A percentile compares a stretch with the other conserved stretches of the same genome.
Evolutionary conservation across 1,140 invertebrate genomes (phyloP).

Genomic region (Heliconius melpomene): DNA sequence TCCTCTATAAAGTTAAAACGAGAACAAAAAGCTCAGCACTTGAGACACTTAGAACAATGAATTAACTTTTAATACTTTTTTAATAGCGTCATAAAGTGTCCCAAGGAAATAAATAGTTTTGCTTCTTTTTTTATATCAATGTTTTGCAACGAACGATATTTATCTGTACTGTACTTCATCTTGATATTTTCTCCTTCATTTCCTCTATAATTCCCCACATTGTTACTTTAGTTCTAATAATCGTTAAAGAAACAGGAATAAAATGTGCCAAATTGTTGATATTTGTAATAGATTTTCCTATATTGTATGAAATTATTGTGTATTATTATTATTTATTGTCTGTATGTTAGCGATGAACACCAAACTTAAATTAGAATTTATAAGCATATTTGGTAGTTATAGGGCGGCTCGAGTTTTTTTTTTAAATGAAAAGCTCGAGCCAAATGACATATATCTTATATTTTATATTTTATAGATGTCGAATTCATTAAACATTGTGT

Average conservation of each 20-base stretch:
- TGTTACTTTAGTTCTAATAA: conserved; percentile 40
- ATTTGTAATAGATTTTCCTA: conserved; percentile 63
- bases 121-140: not conserved
- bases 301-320: conserved; percentile 45
- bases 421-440: not conserved
- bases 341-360: conserved; percentile 39
- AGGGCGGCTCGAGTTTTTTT: conserved; percentile 10
- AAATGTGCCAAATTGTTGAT: conserved; percentile 72
- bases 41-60: not conserved
- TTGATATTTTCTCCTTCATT: conserved; percentile 15
- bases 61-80: conserved; percentile 4
- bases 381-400: conserved; percentile 27
- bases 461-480: conserved; percentile 76
- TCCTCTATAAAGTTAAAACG: no score
- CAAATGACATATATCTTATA: conserved; percentile 44
- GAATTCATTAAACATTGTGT: conserved; percentile 65
- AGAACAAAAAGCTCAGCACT: not conserved
- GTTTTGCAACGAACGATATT: conserved; percentile 25
- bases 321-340: conserved; percentile 31
- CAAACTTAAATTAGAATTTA: conserved; percentile 36
- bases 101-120: not conserved
- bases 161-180: conserved; percentile 11
- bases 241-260: conserved; percentile 40
- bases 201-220: conserved; percentile 19
- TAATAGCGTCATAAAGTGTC: not conserved